phyloP scores from a whole-genome alignment of 2,888 invertebrate genomes.

The Aphrophora alni region DNA sequence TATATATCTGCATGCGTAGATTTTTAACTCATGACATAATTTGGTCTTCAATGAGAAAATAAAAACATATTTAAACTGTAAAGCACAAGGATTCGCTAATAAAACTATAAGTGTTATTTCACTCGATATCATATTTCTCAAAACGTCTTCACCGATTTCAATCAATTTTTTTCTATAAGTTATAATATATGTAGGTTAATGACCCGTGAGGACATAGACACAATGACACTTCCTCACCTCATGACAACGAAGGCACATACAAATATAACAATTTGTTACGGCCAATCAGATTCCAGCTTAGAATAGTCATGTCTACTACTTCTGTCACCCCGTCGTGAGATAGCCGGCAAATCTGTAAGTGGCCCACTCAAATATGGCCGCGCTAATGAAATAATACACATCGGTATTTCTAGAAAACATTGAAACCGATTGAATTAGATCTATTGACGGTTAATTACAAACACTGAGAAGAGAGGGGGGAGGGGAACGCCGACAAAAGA shows the following conservation, averaged over 20 bases:
- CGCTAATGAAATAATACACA: slow-evolving; percentile 3
- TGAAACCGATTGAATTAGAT: slow-evolving; percentile 31
- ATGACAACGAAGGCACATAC: not conserved
- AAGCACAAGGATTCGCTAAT: too few species aligned
- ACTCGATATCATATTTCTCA: too few species aligned
- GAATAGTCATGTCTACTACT: not conserved
- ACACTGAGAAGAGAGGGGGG: too few species aligned
- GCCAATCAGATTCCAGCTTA: not conserved
- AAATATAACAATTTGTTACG: slow-evolving; percentile 31
- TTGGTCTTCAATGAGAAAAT: too few species aligned
- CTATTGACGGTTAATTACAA: not conserved
- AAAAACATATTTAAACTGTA: too few species aligned
- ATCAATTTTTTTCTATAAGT: too few species aligned
- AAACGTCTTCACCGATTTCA: too few species aligned
- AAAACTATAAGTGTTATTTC: too few species aligned
- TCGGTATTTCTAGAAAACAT: slow-evolving; percentile 23
- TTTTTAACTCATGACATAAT: too few species aligned
- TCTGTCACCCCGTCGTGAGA: not conserved
- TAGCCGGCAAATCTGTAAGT: slow-evolving; percentile 34
- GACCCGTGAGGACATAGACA: not conserved
- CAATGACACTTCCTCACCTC: not conserved
- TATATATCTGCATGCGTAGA: too few species aligned
- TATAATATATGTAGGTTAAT: slow-evolving; percentile 10
- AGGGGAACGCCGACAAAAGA: not conserved
- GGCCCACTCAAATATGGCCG: slow-evolving; percentile 32